A percentile compares a stretch with the other conserved stretches of the same genome.
Evolutionary conservation across 2,888 invertebrate species (phyloP).

Genomic region (Argyra leucocephala): DNA sequence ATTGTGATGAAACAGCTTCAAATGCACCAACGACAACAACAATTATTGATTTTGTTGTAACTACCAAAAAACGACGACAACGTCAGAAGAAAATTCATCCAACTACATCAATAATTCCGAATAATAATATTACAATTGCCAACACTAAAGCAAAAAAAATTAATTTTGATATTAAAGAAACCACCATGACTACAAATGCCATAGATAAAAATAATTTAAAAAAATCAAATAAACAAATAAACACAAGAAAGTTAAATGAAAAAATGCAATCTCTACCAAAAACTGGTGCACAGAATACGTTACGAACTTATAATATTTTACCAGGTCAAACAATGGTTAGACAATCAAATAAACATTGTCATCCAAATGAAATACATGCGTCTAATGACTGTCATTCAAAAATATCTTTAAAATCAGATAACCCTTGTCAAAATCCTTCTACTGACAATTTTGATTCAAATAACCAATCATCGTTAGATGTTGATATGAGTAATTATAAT

Average conservation of each 20-base stretch:
- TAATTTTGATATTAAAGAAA: too few species aligned
- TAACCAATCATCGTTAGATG: background rate
- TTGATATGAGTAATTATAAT: background rate
- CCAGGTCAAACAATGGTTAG: background rate
- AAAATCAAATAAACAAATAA: too few species aligned
- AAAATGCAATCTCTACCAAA: too few species aligned
- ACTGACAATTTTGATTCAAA: background rate
- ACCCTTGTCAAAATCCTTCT: background rate
- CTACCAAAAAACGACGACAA: background rate
- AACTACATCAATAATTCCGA: too few species aligned
- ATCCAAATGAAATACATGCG: background rate
- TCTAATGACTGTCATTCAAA: background rate
- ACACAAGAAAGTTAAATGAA: too few species aligned
- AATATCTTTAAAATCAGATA: background rate
- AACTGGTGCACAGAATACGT: too few species aligned
- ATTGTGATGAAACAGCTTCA: background rate
- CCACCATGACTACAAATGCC: too few species aligned
- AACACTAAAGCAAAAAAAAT: too few species aligned
- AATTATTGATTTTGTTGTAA: conserved; percentile 3
- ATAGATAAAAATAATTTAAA: too few species aligned
- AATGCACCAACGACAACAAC: background rate
- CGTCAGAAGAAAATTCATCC: background rate
- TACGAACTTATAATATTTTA: too few species aligned
- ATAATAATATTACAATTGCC: too few species aligned
- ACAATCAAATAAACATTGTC: background rate